These are phyloP conservation scores for Tetheella fluctuosa DNA, from an alignment of 2,888 invertebrate genomes.

Conservation along the genomic window DNA sequence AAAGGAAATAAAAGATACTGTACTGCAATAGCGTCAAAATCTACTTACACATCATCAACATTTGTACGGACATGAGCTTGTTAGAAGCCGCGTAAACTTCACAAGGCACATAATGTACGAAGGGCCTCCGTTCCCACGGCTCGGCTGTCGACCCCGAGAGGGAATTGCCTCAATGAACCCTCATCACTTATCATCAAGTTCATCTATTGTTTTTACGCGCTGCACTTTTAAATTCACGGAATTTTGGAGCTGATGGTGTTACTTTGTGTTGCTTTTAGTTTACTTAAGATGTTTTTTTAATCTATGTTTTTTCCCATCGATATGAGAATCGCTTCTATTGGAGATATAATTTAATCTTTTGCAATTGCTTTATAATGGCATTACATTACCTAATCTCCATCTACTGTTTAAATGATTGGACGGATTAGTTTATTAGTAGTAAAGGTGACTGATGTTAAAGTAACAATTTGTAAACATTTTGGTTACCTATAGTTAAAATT, in stretches of 20 bases:
- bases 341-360: too few relatives aligned
- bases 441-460: too few relatives aligned
- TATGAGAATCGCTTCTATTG: too few relatives aligned
- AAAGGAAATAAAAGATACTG: neutral
- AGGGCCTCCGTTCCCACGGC: conserved; percentile 31
- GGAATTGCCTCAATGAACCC: conserved; percentile 21
- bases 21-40: neutral
- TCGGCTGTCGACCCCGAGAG: conserved; percentile 11
- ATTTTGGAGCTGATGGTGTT: neutral
- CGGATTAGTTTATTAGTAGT: too few relatives aligned
- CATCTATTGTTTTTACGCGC: conserved; percentile 25
- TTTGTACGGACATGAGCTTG: neutral
- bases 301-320: too few relatives aligned
- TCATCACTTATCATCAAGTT: conserved; percentile 16
- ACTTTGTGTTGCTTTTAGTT: too few relatives aligned
- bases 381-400: too few relatives aligned
- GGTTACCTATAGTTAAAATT: too few relatives aligned
- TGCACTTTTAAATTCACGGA: neutral
- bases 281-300: too few relatives aligned
- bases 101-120: neutral
- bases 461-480: too few relatives aligned
- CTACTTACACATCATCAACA: neutral
- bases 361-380: too few relatives aligned
- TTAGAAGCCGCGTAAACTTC: neutral
- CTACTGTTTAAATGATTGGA: too few relatives aligned